Base-by-base conservation (phyloP, 1,140 invertebrate species). In the Nomia melanderi region DNA sequence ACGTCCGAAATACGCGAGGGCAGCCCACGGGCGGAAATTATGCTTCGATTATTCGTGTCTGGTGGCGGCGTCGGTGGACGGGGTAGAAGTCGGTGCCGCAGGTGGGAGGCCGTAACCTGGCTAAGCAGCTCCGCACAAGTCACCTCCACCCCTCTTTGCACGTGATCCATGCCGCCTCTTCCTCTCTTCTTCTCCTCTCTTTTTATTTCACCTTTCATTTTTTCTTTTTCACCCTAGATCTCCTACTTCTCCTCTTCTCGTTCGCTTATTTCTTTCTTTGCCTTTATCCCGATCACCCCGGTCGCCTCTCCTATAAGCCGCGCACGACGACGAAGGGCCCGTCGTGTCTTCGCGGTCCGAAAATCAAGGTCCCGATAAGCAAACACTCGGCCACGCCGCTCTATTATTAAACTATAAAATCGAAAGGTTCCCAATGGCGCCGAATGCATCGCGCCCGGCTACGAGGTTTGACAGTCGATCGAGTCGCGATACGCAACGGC, bases 351-450 rank as follows among this genome's bases (percentile, higher is more conserved):
- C 69, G 17, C n/a, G 82, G 36, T n/a, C 29, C 59, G 47, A 69
- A 67, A 84, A 86, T 86, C 81, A 70, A 57, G 77, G 77, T 82
- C 72, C 67, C 85, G 86, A 87, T 87, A 86, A 87, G 86, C 83
- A 87, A 87, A 87, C 86, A 87, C 78, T 81, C 66, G 59, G 64
- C 60, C 44, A 39, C 81, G 59, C 85, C 85, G 83, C 85, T 86
- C 86, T 87, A 87, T 88, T 88, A 88, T 88, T 88, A 88, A 82
- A 86, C 75, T 82, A 87, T 86, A 87, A 87, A 87, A 87, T 77
- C 74, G 57, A 62, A 72, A 41, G 50, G 53, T 23, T 56, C 53
- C 77, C 82, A 84, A 64, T 83, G 82, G 82, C 82, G 82, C 81
- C 54, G 81, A 59, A 62, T n/a, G 29, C 41, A 59, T 60, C n/a